These are phyloP conservation scores for Lepus townsendii DNA, from an alignment of 2,797 vertebrate genomes.

Conservation along the genomic window DNA sequence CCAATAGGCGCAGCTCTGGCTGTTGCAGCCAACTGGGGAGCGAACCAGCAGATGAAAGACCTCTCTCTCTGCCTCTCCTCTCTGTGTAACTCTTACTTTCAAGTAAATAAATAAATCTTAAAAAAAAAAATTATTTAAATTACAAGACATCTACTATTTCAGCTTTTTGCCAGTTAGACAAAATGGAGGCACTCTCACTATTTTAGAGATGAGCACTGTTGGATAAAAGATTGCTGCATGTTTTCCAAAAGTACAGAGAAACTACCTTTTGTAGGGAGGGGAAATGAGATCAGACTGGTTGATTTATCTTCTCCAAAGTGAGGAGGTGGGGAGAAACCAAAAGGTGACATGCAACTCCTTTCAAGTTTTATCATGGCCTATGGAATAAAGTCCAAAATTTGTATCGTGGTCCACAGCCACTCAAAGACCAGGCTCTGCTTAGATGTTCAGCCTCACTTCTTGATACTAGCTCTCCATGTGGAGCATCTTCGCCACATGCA, in stretches of 20 bases:
- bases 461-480: background rate
- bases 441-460: background rate
- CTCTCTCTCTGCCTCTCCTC: no score
- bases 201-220: background rate
- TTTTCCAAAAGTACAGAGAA: background rate
- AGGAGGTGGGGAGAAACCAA: background rate
- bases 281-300: background rate
- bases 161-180: conserved; percentile 13
- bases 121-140: background rate
- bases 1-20: no score
- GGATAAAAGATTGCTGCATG: background rate
- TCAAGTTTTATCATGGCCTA: background rate
- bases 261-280: background rate
- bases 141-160: background rate
- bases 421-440: background rate
- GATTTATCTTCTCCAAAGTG: background rate
- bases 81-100: no score
- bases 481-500: background rate
- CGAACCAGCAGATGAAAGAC: no score
- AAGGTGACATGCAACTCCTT: background rate
- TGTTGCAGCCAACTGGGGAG: no score
- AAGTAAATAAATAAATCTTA: no score
- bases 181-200: background rate
- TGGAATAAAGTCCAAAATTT: conserved; percentile 18
- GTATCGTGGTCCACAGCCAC: background rate